phyloP scores from a whole-genome alignment of 2,888 invertebrate species.

The Euspilapteryx auroguttella region DNA sequence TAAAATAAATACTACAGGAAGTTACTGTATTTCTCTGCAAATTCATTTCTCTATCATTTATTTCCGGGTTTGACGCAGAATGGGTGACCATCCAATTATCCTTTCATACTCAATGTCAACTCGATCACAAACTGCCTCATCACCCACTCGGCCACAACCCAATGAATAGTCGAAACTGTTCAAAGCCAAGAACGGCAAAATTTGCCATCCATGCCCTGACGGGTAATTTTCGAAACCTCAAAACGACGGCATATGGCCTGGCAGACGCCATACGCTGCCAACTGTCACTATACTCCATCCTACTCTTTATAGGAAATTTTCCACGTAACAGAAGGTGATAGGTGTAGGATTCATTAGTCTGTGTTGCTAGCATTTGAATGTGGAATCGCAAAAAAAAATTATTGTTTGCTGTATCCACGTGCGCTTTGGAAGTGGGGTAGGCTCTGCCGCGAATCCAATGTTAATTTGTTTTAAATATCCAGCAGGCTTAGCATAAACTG shows the following conservation, averaged over 20 bases:
- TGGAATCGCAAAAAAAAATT: slow-evolving; percentile 45
- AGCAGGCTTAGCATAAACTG: no score
- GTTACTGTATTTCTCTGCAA: no score
- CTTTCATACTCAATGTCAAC: slow-evolving; percentile 12
- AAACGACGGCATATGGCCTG: slow-evolving; percentile 45
- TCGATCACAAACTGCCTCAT: slow-evolving; percentile 16
- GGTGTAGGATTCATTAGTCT: slow-evolving; percentile 39
- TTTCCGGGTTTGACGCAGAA: no score
- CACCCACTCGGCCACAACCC: slow-evolving; percentile 15
- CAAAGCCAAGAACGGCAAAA: slow-evolving; percentile 12
- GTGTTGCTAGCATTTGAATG: slow-evolving; percentile 51
- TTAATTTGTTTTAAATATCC: no score
- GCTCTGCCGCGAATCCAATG: slow-evolving; percentile 47
- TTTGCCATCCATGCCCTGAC: slow-evolving; percentile 34
- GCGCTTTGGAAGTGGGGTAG: slow-evolving; percentile 40
- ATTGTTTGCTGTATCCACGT: slow-evolving; percentile 37
- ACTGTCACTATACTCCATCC: slow-evolving; percentile 37
- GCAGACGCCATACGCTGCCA: slow-evolving; percentile 52
- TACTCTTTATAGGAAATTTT: slow-evolving; percentile 13
- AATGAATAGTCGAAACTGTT: slow-evolving; percentile 40
- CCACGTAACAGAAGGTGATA: slow-evolving; percentile 19
- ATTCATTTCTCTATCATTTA: no score
- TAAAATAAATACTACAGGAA: no score
- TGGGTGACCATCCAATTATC: no score
- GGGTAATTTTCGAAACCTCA: slow-evolving; percentile 57